Evolutionary conservation across 2,113 vertebrate species (phyloP), one percentile per base, ranked within the genome.

Genomic region (Colistium nudipinnis): DNA sequence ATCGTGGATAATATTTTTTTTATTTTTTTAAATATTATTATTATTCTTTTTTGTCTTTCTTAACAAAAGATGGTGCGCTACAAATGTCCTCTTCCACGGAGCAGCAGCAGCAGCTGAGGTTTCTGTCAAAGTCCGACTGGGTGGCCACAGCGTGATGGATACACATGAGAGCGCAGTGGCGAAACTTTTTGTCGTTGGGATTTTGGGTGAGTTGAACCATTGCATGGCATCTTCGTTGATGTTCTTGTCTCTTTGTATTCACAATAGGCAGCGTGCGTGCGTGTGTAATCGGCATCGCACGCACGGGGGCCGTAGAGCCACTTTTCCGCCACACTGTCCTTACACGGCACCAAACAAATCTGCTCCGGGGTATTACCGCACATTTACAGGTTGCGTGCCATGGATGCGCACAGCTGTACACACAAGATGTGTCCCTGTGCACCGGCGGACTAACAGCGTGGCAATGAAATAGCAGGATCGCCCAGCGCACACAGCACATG

Each of bases 141-240:
- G 71, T 80, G 57, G 66, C 70, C 19, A 14, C 76, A 67, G 70
- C 80, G 81, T 81, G 85, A 92, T 92, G 91, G 90, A 91, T 84
- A 76, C 78, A 76, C 81, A 89, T 76, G 81, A 68, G 52, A 48
- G 69, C 36, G 55, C 69, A n/a, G 72, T 74, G 16, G 54, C 89
- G 39, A 90, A 92, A 91, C 89, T 92, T 90, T 91, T 90, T 60
- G 31, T 84, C 31, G 55, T 90, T 22, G 88, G 83, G 33, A 52
- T 91, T 80, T 64, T 92, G 51, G 88, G 91, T 92, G 68, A 91
- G 91, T 91, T 30, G 8, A 5, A 28, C 39, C 8, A n/a, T 38
- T 71, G 19, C 1, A 19, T 49, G n/a, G 35, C 7, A 31, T 31
- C n/a, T 19, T 25, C n/a, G 16, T 7, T 24, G 4, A 4, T 6